phyloP scores from a whole-genome alignment of 2,888 invertebrate species.

The Hyposoter dolosus region DNA sequence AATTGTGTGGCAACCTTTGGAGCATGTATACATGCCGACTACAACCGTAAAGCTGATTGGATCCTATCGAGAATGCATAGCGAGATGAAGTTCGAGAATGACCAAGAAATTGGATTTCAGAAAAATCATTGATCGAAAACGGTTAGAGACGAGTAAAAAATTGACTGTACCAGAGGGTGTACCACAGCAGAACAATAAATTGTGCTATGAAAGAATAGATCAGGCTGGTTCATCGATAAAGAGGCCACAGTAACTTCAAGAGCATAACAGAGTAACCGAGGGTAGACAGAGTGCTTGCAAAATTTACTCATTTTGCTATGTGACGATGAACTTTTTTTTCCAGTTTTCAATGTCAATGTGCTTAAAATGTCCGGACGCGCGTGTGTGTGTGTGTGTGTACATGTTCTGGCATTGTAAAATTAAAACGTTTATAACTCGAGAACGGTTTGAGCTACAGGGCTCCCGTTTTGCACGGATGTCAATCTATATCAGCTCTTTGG shows the following conservation, averaged over 20 bases:
- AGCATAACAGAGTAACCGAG: neutral
- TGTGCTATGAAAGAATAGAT: conserved; percentile 47
- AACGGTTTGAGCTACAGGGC: no score
- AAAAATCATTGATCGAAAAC: conserved; percentile 17
- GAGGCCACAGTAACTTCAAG: neutral
- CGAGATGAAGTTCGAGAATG: conserved; percentile 16
- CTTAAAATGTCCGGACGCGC: no score
- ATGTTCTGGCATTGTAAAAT: no score
- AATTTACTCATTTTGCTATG: neutral
- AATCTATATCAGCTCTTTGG: no score
- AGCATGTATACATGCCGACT: neutral
- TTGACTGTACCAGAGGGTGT: neutral
- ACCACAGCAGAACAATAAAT: conserved; percentile 7
- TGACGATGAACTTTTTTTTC: no score
- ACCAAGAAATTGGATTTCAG: neutral
- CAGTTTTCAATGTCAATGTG: no score
- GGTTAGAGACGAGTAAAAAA: conserved; percentile 29
- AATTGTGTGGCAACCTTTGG: conserved; percentile 9
- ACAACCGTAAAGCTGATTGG: conserved; percentile 43
- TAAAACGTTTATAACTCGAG: no score
- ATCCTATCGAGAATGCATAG: conserved; percentile 24
- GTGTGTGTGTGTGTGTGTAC: no score
- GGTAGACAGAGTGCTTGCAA: neutral
- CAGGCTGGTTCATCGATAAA: conserved; percentile 36
- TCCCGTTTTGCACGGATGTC: no score